Percentiles rank a stretch among this genome's conserved stretches.
phyloP scores from a whole-genome alignment of 2,113 vertebrate genomes.

The Salminus brasiliensis region DNA sequence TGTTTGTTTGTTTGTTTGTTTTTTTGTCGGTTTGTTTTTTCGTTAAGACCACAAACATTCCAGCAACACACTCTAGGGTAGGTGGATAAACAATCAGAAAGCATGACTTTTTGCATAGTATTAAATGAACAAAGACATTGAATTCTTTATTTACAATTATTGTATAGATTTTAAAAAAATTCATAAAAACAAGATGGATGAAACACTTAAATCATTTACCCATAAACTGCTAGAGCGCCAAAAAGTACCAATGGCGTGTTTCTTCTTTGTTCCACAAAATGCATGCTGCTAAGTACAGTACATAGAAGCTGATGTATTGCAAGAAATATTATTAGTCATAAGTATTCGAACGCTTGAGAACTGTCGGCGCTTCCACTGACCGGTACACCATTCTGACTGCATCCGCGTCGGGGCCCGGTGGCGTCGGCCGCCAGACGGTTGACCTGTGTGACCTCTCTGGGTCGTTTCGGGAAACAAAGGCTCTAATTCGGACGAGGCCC shows the following conservation, averaged over 20 bases:
- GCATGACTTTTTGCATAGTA: conserved; percentile 99
- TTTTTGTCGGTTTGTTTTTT: too few species aligned
- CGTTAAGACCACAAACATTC: conserved; percentile 94
- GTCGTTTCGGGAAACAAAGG: conserved; percentile 56
- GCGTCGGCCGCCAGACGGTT: conserved; percentile 67
- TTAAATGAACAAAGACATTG: conserved; percentile 99
- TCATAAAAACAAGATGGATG: conserved; percentile 98
- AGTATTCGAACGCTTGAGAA: conserved; percentile 66
- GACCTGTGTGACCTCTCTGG: conserved; percentile 60
- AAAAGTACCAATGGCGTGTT: conserved; percentile 83
- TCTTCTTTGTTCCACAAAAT: conserved; percentile 87
- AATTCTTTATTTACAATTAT: conserved; percentile 99
- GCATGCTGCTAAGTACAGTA: conserved; percentile 99
- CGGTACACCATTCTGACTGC: conserved; percentile 76
- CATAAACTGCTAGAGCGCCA: conserved; percentile 94
- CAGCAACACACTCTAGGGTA: conserved; percentile 87
- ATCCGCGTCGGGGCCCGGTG: conserved; percentile 76
- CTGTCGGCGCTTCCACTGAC: conserved; percentile 77
- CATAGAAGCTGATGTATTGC: conserved; percentile 93
- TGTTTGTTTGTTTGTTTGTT: neutral
- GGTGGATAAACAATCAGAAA: conserved; percentile 89
- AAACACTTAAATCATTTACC: conserved; percentile 94
- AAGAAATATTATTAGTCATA: conserved; percentile 75
- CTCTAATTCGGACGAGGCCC: conserved; percentile 57
- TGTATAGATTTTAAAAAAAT: conserved; percentile 97